Percentiles rank a stretch among this genome's conserved stretches.
Evolutionary conservation across 2,797 vertebrate genomes (phyloP).

Genomic region (Alauda arvensis): DNA sequence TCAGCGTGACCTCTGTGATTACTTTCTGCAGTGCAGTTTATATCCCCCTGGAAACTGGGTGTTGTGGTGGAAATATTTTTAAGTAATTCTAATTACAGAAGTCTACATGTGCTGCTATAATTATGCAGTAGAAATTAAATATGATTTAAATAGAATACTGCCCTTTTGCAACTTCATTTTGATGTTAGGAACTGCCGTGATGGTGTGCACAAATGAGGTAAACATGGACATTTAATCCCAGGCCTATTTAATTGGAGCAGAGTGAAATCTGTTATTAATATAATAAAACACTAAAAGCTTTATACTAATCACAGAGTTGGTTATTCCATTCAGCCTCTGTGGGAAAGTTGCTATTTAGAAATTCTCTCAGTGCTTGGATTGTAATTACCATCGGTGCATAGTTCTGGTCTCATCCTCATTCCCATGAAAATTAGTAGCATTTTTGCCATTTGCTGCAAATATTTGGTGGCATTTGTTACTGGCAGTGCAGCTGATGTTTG

Average conservation of each 20-base stretch:
- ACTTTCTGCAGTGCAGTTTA: not conserved
- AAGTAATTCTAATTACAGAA: not conserved
- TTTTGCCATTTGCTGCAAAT: not conserved
- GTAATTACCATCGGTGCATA: constrained; percentile 17
- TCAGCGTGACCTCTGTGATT: rapidly evolving
- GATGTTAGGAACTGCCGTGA: not conserved
- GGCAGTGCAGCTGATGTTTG: not conserved
- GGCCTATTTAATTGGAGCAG: not conserved
- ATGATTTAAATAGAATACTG: not conserved
- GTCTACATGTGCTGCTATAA: not conserved
- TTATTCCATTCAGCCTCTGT: constrained; percentile 34
- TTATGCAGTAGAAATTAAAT: constrained; percentile 10
- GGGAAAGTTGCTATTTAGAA: constrained; percentile 53
- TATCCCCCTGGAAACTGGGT: not conserved
- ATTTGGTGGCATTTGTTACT: not conserved
- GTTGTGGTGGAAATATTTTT: not conserved
- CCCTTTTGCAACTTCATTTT: not conserved
- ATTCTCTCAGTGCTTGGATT: not conserved
- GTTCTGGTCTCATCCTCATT: not conserved
- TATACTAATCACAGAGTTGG: constrained; percentile 33
- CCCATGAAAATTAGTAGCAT: not conserved
- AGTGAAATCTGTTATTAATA: constrained; percentile 44
- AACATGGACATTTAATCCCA: constrained; percentile 6
- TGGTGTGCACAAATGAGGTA: not conserved
- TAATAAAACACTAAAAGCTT: constrained; percentile 46